phyloP scores from a whole-genome alignment of 1,140 invertebrate genomes.

The Cotesia glomerata region DNA sequence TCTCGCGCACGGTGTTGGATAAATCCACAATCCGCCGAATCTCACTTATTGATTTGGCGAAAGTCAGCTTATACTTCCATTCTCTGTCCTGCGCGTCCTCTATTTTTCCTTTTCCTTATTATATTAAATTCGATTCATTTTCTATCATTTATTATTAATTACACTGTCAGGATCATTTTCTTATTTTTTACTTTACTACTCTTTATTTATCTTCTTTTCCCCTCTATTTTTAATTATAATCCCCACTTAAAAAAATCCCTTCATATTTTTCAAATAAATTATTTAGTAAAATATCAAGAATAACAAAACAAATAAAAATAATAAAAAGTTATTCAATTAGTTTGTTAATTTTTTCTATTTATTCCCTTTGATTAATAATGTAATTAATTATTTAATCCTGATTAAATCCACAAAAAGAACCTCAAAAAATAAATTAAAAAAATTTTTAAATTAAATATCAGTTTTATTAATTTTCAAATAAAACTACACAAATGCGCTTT shows the following conservation, averaged over 20 bases:
- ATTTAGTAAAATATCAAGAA: too few species aligned
- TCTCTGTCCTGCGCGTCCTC: neutral
- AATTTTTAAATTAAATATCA: too few species aligned
- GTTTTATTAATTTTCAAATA: too few species aligned
- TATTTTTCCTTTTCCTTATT: constrained; percentile 1
- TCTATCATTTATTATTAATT: constrained; percentile 13
- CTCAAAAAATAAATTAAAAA: too few species aligned
- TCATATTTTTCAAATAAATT: too few species aligned
- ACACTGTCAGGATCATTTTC: neutral
- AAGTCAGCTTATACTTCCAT: constrained; percentile 11
- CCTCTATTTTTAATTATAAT: too few species aligned
- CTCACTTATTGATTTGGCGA: constrained; percentile 20
- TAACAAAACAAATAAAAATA: too few species aligned
- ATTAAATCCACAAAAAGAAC: too few species aligned
- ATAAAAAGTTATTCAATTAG: too few species aligned
- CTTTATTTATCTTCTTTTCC: neutral
- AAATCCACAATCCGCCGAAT: constrained; percentile 23
- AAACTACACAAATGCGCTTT: too few species aligned
- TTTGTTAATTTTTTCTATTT: neutral
- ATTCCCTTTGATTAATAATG: neutral
- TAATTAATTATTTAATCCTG: neutral
- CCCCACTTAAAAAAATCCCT: too few species aligned
- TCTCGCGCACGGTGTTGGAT: constrained; percentile 4
- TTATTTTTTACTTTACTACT: neutral
- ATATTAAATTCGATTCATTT: too few species aligned